Evolutionary conservation across 2,888 invertebrate species (phyloP).

Genomic region (Merodon equestris): DNA sequence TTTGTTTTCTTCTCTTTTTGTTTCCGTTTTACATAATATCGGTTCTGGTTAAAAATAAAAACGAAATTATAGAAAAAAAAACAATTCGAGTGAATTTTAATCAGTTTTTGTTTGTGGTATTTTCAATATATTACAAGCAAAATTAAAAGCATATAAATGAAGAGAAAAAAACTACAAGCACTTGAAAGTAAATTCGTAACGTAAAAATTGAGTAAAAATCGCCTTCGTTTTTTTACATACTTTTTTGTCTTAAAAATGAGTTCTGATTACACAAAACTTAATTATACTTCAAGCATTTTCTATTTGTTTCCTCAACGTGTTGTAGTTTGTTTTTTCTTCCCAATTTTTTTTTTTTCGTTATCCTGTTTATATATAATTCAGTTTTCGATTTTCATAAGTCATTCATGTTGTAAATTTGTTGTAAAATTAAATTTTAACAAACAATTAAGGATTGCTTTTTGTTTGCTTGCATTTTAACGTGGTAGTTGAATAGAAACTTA

Average conservation of each 20-base stretch:
- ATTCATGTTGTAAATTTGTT: background rate
- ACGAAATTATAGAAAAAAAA: background rate
- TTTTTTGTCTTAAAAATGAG: constrained; percentile 27
- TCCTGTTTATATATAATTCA: constrained; percentile 14
- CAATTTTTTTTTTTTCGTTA: constrained; percentile 12
- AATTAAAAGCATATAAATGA: constrained; percentile 19
- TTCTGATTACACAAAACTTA: constrained; percentile 65
- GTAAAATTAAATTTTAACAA: constrained; percentile 5
- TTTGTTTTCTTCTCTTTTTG: constrained; percentile 13
- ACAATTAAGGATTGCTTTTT: constrained; percentile 1
- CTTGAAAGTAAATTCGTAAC: constrained; percentile 32
- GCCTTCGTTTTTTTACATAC: constrained; percentile 14
- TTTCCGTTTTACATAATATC: constrained; percentile 49
- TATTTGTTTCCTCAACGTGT: constrained; percentile 3
- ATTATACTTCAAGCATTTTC: constrained; percentile 10
- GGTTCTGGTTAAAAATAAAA: constrained; percentile 52
- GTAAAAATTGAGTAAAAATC: constrained; percentile 25
- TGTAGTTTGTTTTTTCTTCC: background rate
- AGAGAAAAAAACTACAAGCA: constrained; percentile 33
- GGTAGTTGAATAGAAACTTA: constrained; percentile 68
- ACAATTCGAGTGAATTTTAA: constrained; percentile 56
- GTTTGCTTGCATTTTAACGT: constrained; percentile 29
- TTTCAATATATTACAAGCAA: constrained; percentile 51
- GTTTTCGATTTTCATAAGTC: too few relatives aligned
- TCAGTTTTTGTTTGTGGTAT: constrained; percentile 9